phyloP scores from a whole-genome alignment of 1,140 invertebrate genomes.

The Diachasma alloeum region DNA sequence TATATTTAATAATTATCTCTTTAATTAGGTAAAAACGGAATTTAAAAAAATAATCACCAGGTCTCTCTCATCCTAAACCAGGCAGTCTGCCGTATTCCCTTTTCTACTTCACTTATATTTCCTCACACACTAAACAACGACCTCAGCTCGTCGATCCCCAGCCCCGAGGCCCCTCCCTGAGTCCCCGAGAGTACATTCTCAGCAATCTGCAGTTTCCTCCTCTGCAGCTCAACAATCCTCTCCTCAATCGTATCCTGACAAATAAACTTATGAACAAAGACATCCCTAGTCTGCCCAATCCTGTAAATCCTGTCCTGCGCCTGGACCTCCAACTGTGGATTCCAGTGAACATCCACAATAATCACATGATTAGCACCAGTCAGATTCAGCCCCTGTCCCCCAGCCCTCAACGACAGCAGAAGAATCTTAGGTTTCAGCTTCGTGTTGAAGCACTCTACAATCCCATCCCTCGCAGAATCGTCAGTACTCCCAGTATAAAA shows the following conservation, averaged over 20 bases:
- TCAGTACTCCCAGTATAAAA: conserved; percentile 73
- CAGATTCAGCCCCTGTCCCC: conserved; percentile 91
- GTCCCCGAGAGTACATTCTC: conserved; percentile 68
- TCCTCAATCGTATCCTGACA: conserved; percentile 86
- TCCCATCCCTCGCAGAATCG: conserved; percentile 73
- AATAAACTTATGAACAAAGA: conserved; percentile 85
- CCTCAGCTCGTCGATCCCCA: too few species aligned
- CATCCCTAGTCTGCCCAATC: conserved; percentile 84
- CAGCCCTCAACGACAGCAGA: conserved; percentile 85
- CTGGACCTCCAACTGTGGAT: conserved; percentile 91
- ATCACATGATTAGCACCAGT: conserved; percentile 91
- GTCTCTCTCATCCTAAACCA: too few species aligned
- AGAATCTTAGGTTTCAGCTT: conserved; percentile 68
- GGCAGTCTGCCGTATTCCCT: too few species aligned
- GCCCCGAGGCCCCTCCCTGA: too few species aligned
- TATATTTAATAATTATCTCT: too few species aligned
- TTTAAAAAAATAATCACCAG: too few species aligned
- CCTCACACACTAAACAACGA: too few species aligned
- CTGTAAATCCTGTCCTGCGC: conserved; percentile 92
- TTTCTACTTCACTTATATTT: too few species aligned
- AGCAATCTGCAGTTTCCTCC: conserved; percentile 81
- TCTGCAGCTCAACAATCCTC: conserved; percentile 80
- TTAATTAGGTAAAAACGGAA: too few species aligned
- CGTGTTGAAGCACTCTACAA: conserved; percentile 79
- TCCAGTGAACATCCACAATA: conserved; percentile 93